Evolutionary conservation across 2,888 invertebrate genomes (phyloP), one percentile per base, ranked within the genome.

Genomic region (Bembecia ichneumoniformis): DNA sequence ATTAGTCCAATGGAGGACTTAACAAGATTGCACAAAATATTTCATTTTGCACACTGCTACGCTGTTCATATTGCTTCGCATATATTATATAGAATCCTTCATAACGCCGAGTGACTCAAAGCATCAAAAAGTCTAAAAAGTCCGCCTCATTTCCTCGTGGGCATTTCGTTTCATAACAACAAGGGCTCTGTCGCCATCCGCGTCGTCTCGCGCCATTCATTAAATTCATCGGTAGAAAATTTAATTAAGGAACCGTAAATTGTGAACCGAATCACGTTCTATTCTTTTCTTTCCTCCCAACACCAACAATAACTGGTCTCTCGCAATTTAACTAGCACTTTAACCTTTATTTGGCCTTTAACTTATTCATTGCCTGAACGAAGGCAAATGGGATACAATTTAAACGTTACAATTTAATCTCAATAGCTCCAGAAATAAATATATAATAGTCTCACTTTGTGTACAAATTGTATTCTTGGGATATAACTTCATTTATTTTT

Each of bases 201-300:
- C 40, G 9, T 40, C 11, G 40, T 14, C 5, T 13, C 40, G 40
- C 40, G 13, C 40, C 14, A 40, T 40, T 40, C 40, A 40, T 40
- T 40, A 40, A 20, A 43, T 54, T 50, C 52, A 49, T 49, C 52
- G 43, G 28, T 52, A 49, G 47, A 50, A 54, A 51, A 51, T 48
- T 47, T 55, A 51, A 55, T 55, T 47, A 51, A 46, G 45, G 9
- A 14, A 40, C 14, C 13, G 40, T n/a, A 40, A 14, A 40, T 40
- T 40, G 40, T 40, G 13, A 40, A 40, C 40, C 40, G 40, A 40
- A 40, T 40, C 40, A 40, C 40, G 40, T 40, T 40, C 14, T n/a
- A 40, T 40, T 40, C 40, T 40, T 40, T 40, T 40, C 40, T n/a
- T 40, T n/a, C 13, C 40, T 40, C 40, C 13, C 14, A 40, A 40